Evolutionary conservation across 1,140 invertebrate species (phyloP), one percentile per base, ranked within the genome.

Genomic region (Drosophila setifemur): DNA sequence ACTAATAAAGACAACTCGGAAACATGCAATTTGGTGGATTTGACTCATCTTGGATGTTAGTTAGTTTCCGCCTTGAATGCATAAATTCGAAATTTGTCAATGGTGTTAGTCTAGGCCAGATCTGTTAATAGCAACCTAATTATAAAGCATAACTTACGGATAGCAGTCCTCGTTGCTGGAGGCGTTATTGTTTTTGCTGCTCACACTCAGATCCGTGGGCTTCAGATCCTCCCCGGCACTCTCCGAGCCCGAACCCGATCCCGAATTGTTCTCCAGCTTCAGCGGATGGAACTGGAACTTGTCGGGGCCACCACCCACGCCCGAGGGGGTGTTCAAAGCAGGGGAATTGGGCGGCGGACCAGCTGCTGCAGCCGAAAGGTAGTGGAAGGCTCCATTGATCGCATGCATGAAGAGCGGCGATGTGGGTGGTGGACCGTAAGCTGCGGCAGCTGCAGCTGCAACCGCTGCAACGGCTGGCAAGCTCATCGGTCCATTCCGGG

Each of bases 191-290:
- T 50, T 86, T 23, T 64, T 70, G 43, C 77, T 72, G 67, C 63
- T 89, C 14, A 92, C 92, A 63, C 91, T 92, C 53, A 92, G 73
- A 81, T 92, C 92, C 18, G 92, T 92, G 9, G 92, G 92, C 76
- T 91, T 92, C 18, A 92, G 90, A 31, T 92, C 91, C 52, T 91
- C 91, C 9, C 61, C 58, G 8, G 75, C 66, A 35, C 74, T 76
- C 25, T 86, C 77, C 35, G 57, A 81, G 23, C 64, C 73, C 8
- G 55, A 63, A 12, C 60, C 70, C 12, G 52, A 64, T 2, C 49
- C 73, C 6, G 33, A 37, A 39, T 52, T 79, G 16, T 66, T 68
- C 49, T 91, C 90, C 53, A 89, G 54, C 39, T 90, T 90, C 19
- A 90, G 28, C 3, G 78, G 72, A 74, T 87, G 75, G 35, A 90